Percentiles rank a stretch among this genome's conserved stretches.
These are phyloP conservation scores for Bombus confusus DNA, from an alignment of 1,140 invertebrate species.

Conservation along the genomic window DNA sequence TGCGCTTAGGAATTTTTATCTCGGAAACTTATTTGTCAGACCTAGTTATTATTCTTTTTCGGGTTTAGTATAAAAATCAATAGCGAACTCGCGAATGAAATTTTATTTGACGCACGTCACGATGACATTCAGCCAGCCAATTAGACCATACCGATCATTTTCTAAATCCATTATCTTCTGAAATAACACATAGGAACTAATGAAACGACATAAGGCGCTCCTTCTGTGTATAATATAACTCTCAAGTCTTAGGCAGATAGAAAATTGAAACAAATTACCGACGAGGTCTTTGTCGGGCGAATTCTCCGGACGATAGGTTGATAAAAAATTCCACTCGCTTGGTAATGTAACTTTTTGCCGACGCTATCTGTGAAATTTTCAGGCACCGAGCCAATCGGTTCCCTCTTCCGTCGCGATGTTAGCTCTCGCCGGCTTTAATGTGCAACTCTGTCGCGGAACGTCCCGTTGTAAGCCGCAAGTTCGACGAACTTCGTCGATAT, in stretches of 20 bases:
- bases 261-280: background rate
- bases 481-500: conserved; percentile 45
- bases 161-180: too few relatives aligned
- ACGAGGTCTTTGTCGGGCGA: background rate
- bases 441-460: conserved; percentile 15
- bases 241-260: background rate
- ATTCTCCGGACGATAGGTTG: background rate
- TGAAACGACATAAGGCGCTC: background rate
- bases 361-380: conserved; percentile 13
- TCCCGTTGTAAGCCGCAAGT: conserved; percentile 17
- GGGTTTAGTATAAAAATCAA: too few relatives aligned
- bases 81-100: too few relatives aligned
- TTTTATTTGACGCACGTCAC: too few relatives aligned
- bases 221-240: background rate
- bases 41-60: too few relatives aligned
- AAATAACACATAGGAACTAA: too few relatives aligned
- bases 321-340: background rate
- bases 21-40: too few relatives aligned
- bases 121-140: too few relatives aligned
- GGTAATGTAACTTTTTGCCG: background rate
- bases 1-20: too few relatives aligned
- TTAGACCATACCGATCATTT: too few relatives aligned
- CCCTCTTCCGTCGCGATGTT: background rate
- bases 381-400: conserved; percentile 28
- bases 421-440: conserved; percentile 5